Evolutionary conservation across 2,113 vertebrate species (phyloP).

Genomic region (Alosa alosa): DNA sequence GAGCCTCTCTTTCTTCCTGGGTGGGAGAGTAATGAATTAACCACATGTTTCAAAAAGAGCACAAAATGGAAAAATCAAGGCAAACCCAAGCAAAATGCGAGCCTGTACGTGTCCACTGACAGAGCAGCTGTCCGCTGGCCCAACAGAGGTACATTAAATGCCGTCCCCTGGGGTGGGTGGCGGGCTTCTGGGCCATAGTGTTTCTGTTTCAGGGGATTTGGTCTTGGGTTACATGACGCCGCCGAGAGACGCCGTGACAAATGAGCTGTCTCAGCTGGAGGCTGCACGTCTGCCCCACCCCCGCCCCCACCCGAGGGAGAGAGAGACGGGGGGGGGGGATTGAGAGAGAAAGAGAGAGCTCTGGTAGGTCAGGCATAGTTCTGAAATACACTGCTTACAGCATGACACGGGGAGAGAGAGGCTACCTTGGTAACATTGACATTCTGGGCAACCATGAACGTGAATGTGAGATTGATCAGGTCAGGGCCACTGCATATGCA

Average conservation of each 20-base stretch:
- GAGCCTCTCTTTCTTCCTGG: slow-evolving; percentile 27
- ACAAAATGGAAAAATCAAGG: slow-evolving; percentile 14
- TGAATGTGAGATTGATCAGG: slow-evolving; percentile 95
- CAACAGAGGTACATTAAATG: slow-evolving; percentile 25
- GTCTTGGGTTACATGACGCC: neutral
- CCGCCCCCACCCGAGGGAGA: neutral
- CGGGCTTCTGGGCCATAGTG: neutral
- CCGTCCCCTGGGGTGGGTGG: neutral
- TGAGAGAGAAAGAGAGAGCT: neutral
- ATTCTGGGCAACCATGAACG: slow-evolving; percentile 90
- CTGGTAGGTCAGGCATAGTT: neutral
- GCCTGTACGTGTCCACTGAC: neutral
- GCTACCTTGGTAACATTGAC: slow-evolving; percentile 87
- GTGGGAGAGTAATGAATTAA: slow-evolving; percentile 32
- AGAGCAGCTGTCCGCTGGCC: slow-evolving; percentile 7
- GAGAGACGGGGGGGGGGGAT: neutral
- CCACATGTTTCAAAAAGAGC: slow-evolving; percentile 29
- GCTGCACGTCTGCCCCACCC: neutral
- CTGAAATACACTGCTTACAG: neutral
- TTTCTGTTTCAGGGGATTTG: neutral
- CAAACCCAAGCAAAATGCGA: neutral
- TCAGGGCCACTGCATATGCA: slow-evolving; percentile 95
- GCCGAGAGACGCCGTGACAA: neutral
- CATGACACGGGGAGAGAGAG: neutral
- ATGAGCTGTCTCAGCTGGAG: neutral